Evolutionary conservation across 2,113 vertebrate genomes (phyloP).

Genomic region (Australoheros scitulus): DNA sequence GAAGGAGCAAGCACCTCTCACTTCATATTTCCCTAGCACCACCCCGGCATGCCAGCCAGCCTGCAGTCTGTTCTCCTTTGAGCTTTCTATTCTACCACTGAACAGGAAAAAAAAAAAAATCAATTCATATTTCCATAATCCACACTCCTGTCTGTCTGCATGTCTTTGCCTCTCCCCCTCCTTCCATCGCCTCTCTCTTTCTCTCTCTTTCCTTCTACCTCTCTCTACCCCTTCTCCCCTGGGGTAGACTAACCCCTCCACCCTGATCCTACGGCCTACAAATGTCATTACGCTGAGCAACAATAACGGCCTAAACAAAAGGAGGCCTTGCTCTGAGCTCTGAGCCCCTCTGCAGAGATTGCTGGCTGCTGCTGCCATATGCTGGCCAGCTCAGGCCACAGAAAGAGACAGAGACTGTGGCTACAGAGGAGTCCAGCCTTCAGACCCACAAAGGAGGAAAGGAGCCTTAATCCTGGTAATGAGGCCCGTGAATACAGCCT

Average conservation of each 20-base stretch:
- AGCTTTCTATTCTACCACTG: slow-evolving; percentile 87
- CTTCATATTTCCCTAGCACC: slow-evolving; percentile 87
- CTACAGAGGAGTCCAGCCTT: slow-evolving; percentile 71
- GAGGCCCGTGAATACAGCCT: slow-evolving; percentile 74
- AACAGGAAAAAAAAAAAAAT: slow-evolving; percentile 91
- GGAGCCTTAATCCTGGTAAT: slow-evolving; percentile 80
- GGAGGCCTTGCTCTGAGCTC: slow-evolving; percentile 80
- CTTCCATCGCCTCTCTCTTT: slow-evolving; percentile 32
- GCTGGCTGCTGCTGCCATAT: slow-evolving; percentile 92
- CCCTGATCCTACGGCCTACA: slow-evolving; percentile 92
- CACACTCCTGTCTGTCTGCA: slow-evolving; percentile 91
- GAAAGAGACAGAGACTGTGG: slow-evolving; percentile 64
- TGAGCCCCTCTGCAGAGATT: slow-evolving; percentile 80
- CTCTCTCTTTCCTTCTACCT: slow-evolving; percentile 37
- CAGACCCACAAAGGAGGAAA: slow-evolving; percentile 82
- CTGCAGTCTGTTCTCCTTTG: slow-evolving; percentile 91
- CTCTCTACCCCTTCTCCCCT: slow-evolving; percentile 81
- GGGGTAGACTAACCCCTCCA: slow-evolving; percentile 96
- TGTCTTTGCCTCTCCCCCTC: slow-evolving; percentile 63
- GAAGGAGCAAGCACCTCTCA: slow-evolving; percentile 85
- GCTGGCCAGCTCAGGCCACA: slow-evolving; percentile 82
- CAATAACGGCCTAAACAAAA: slow-evolving; percentile 98
- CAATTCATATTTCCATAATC: slow-evolving; percentile 99
- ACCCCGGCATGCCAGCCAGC: slow-evolving; percentile 84
- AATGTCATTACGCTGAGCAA: slow-evolving; percentile 96